Evolutionary conservation across 1,140 invertebrate genomes (phyloP).

Genomic region (Harpegnathos saltator): DNA sequence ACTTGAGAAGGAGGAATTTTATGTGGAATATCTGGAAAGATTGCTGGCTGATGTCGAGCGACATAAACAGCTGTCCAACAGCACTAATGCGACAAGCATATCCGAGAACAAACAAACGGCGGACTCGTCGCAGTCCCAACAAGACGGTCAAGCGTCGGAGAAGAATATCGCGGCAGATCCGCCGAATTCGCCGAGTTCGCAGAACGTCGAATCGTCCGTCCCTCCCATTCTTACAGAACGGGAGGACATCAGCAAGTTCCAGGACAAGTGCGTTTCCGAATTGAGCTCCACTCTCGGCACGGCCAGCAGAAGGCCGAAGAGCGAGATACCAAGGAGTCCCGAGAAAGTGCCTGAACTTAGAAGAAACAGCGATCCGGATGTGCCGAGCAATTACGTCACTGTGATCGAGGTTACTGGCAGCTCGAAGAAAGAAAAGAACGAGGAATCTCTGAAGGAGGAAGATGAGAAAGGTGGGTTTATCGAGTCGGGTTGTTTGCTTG

Average conservation of each 20-base stretch:
- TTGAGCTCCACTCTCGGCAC: constrained; percentile 82
- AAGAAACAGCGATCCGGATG: constrained; percentile 85
- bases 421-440: constrained; percentile 83
- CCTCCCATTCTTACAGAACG: constrained; percentile 74
- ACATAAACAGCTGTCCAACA: constrained; percentile 86
- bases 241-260: constrained; percentile 84
- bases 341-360: constrained; percentile 83
- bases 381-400: constrained; percentile 93
- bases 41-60: constrained; percentile 93
- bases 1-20: constrained; percentile 95
- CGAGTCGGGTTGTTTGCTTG: not conserved
- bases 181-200: constrained; percentile 48
- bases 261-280: constrained; percentile 84
- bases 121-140: constrained; percentile 67
- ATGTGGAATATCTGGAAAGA: constrained; percentile 95
- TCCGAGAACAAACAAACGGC: constrained; percentile 61
- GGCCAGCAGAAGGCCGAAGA: constrained; percentile 81
- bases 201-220: constrained; percentile 71
- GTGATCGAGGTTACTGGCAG: constrained; percentile 93
- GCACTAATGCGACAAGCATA: constrained; percentile 45
- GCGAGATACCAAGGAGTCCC: constrained; percentile 84
- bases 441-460: constrained; percentile 81
- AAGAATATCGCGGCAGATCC: constrained; percentile 71
- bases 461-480: constrained; percentile 80
- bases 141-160: constrained; percentile 71